Base-by-base conservation (phyloP, 1,140 invertebrate species). In the Bombus difficillimus region DNA sequence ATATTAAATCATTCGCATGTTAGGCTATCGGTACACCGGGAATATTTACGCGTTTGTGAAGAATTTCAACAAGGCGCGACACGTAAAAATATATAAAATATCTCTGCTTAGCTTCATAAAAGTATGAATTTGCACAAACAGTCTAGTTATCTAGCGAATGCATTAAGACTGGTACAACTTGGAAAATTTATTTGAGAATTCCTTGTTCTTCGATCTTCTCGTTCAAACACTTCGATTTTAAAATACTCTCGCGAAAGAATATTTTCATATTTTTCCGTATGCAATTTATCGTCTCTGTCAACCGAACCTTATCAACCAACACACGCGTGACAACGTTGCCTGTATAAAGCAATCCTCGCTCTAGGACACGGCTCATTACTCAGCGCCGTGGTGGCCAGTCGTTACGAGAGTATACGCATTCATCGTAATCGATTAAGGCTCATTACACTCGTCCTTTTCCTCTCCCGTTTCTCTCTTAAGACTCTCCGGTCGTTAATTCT, bases 311-410 rank as follows among this genome's bases (percentile, higher is more conserved):
- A 28, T 34, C n/a, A 2, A 47, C 13, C 15, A 9, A 25, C 39
- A 1, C 12, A 28, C 39, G 5, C 59, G 41, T 10, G 39, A 66
- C 39, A 32, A 66, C 66, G 47, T 59, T 41, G 28, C 9, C 53
- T 68, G 34, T 72, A 74, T 80, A 64, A 88, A 89, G 78, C 85
- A 86, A 89, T 88, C 81, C 79, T 88, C 76, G 68, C 47, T 34
- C 82, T 53, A 75, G 34, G 87, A 89, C 86, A 66, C 74, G 88
- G 87, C 68, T 88, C 83, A 79, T 88, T 88, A 86, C 87, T 89
- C 88, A 86, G 32, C 32, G 74, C 43, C 53, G 73, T 66, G 59
- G 84, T 69, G 41, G 47, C 47, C 72, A 39, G 39, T 22, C 34
- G 47, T 86, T 82, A 75, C 87, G 83, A 73, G 72, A 77, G n/a